These are phyloP conservation scores for Coenonympha glycerion DNA, from an alignment of 2,888 invertebrate genomes.

Conservation along the genomic window DNA sequence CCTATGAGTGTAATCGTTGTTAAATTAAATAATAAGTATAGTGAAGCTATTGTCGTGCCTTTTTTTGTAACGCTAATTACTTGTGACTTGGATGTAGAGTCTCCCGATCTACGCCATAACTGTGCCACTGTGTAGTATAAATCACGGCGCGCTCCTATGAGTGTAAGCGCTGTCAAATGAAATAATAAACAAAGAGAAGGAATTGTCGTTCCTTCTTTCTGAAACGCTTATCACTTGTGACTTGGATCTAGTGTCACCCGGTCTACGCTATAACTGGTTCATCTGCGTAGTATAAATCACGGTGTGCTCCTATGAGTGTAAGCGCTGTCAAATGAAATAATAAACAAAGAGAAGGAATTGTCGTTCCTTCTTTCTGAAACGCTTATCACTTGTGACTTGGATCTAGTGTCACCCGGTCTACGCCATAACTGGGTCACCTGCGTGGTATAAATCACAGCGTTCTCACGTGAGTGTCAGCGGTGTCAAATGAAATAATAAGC, in stretches of 20 bases:
- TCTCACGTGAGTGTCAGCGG: slow-evolving; percentile 30
- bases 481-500: slow-evolving; percentile 42
- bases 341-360: slow-evolving; percentile 28
- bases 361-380: not conserved
- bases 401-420: slow-evolving; percentile 15
- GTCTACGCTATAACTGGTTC: slow-evolving; percentile 36
- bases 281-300: slow-evolving; percentile 39
- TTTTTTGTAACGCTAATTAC: too few relatives aligned
- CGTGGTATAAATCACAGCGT: slow-evolving; percentile 37
- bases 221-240: too few relatives aligned
- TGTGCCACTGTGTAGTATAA: slow-evolving; percentile 40
- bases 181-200: slow-evolving; percentile 36
- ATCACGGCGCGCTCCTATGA: slow-evolving; percentile 33
- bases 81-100: slow-evolving; percentile 7
- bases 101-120: slow-evolving; percentile 29
- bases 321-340: slow-evolving; percentile 39
- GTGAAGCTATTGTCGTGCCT: not conserved
- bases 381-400: slow-evolving; percentile 12
- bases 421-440: slow-evolving; percentile 40
- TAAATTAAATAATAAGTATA: slow-evolving; percentile 40
- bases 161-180: slow-evolving; percentile 37
- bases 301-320: slow-evolving; percentile 29
- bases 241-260: slow-evolving; percentile 2
- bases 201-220: not conserved
- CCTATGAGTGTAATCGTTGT: slow-evolving; percentile 31